These are phyloP conservation scores for Salvator merianae DNA, from an alignment of 2,113 vertebrate species.

Conservation along the genomic window DNA sequence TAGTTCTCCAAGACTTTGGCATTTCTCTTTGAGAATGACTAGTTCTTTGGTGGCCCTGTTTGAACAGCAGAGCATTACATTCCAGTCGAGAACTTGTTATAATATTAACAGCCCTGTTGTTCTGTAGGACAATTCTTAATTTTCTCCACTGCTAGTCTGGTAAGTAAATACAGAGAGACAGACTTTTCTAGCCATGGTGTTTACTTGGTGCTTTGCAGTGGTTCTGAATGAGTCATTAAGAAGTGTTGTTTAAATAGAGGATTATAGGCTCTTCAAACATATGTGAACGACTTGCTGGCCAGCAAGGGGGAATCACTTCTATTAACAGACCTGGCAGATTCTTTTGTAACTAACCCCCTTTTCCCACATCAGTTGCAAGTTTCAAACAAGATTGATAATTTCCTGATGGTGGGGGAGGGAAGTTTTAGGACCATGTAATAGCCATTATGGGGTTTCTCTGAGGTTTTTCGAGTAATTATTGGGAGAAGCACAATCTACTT, in stretches of 20 bases:
- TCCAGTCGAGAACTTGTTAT: slow-evolving; percentile 56
- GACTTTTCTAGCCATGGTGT: slow-evolving; percentile 66
- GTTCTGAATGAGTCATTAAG: slow-evolving; percentile 71
- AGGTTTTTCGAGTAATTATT: neutral
- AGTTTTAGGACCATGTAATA: neutral
- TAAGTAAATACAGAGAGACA: slow-evolving; percentile 71
- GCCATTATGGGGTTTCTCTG: neutral
- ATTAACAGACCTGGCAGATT: slow-evolving; percentile 49
- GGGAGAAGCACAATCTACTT: neutral
- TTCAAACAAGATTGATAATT: neutral
- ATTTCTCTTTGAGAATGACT: slow-evolving; percentile 60
- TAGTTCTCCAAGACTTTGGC: slow-evolving; percentile 49
- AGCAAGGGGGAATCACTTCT: slow-evolving; percentile 54
- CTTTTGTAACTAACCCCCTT: slow-evolving; percentile 48
- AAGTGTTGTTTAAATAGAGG: slow-evolving; percentile 72
- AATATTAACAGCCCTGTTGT: slow-evolving; percentile 58
- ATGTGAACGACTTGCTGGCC: slow-evolving; percentile 64
- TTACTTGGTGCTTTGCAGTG: slow-evolving; percentile 69
- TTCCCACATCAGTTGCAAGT: slow-evolving; percentile 12
- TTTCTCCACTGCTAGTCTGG: slow-evolving; percentile 66
- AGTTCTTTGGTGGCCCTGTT: slow-evolving; percentile 54
- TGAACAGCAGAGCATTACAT: slow-evolving; percentile 59
- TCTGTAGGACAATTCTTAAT: slow-evolving; percentile 62
- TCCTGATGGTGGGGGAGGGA: neutral
- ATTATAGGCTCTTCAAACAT: slow-evolving; percentile 70